These are phyloP conservation scores for Perognathus longimembris DNA, from an alignment of 2,113 vertebrate species.

Conservation along the genomic window DNA sequence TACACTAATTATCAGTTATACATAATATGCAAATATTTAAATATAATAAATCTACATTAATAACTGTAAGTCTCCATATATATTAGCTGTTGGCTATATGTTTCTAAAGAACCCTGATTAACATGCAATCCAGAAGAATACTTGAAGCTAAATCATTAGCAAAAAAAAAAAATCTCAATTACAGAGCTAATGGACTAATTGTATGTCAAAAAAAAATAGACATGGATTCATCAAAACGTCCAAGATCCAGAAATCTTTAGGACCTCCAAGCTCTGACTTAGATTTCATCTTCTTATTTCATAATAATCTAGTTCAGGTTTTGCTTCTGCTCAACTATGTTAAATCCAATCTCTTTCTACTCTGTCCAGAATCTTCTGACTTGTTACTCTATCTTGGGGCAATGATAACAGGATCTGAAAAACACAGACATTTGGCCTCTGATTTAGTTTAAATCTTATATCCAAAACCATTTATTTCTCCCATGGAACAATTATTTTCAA, in stretches of 20 bases:
- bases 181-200: background rate
- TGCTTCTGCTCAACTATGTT: background rate
- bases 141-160: background rate
- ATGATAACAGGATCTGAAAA: background rate
- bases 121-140: background rate
- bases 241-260: background rate
- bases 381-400: background rate
- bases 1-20: background rate
- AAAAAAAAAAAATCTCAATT: background rate
- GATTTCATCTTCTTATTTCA: background rate
- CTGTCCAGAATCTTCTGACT: background rate
- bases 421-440: background rate
- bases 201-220: background rate
- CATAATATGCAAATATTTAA: background rate
- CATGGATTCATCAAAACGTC: background rate
- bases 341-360: background rate
- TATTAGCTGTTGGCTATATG: background rate
- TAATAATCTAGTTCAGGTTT: background rate
- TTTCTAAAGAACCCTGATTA: background rate
- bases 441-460: slow-evolving; percentile 18
- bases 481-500: background rate
- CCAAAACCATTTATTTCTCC: background rate
- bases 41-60: background rate
- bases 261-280: background rate
- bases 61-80: background rate